Base-by-base conservation (phyloP, 37 sponge, comb jelly and placozoan species). In the Halisarca cf. caerulea region DNA sequence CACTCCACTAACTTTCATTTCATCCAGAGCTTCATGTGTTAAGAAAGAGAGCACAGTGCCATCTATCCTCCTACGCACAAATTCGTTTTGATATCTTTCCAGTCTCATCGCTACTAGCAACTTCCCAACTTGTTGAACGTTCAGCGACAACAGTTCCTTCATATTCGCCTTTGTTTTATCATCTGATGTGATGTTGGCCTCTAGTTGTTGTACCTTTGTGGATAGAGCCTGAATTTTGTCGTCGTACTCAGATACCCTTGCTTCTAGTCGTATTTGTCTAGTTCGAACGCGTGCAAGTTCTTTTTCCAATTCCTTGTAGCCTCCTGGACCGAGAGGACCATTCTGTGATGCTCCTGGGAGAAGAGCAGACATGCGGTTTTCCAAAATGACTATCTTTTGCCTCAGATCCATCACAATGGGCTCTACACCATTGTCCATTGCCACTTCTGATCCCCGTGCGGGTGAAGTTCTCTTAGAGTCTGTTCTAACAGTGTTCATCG, bases 221-320 rank as follows among this genome's bases (percentile, higher is more conserved):
- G 51, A 14, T 6, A 47, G 51, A 47, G 51, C 51, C 51, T 38
- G 17, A 21, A 74, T n/a, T 4, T 37, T 15, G n/a, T 74, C 6
- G 9, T 74, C 77, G 43, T 74, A 74, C 2, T 74, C 77, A 41
- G 77, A 20, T 8, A 74, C 42, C 39, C 15, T 37, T 15, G 77
- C 77, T 37, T 74, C 77, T n/a, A 74, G 25, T n/a, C 36, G 36
- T 11, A 74, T 24, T 44, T 74, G 77, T 15, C 77, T 20, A 4
- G 42, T 38, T 15, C 77, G 39, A n/a, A 74, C 25, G 32, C 77
- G 39, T 2, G 77, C 77, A 32, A 74, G 42, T 38, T 74, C 77
- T 37, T 74, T 74, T 23, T 74, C 77, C 77, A 74, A 24, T 74
- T 74, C 77, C 44, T 41, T 74, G 77, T 74, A 74, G 15, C 44